Base-by-base conservation (phyloP, 2,113 vertebrate species). In the Austrofundulus limnaeus region DNA sequence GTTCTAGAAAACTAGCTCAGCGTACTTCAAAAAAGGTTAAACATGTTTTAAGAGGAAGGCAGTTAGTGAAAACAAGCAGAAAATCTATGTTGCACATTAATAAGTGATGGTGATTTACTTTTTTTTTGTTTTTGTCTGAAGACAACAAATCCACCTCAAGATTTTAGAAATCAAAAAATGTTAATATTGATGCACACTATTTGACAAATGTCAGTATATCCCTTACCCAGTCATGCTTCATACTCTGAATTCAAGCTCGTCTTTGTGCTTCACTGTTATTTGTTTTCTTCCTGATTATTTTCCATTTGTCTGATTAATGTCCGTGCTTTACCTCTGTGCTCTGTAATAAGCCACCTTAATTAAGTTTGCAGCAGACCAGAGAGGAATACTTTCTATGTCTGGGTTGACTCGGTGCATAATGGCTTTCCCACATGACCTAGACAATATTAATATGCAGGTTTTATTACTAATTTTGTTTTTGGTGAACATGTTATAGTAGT, bases 321-420 rank as follows among this genome's bases (percentile, higher is more conserved):
- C 41, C 37, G 1, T 64, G 65, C 77, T 64, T 76, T 78, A 81
- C 75, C 58, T 73, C 61, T 20, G 15, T 23, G 57, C 61, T 62
- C 64, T 52, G 65, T 66, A 75, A 78, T 84, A 69, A 70, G 64
- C 71, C 67, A 24, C 19, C 45, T 59, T 77, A 70, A 78, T 77
- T 81, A 71, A 58, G 59, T 66, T 57, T 58, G 57, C 39, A 56
- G 58, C 37, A 51, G 55, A 61, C 46, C 62, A 57, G 50, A 50
- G 31, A 60, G 38, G 20, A 51, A 68, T 54, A 34, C 49, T 55
- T 23, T 48, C 47, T 4, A 47, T 52, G 39, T 24, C 43, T 15
- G n/a, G 24, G n/a, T 25, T 62, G 52, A 46, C 53, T 78, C 51
- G 4, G 52, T 48, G 54, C 23, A 72, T 78, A 70, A 62, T 59